Evolutionary conservation across 2,888 invertebrate genomes (phyloP), one percentile per base, ranked within the genome.

Genomic region (Eubasilissa splendida): DNA sequence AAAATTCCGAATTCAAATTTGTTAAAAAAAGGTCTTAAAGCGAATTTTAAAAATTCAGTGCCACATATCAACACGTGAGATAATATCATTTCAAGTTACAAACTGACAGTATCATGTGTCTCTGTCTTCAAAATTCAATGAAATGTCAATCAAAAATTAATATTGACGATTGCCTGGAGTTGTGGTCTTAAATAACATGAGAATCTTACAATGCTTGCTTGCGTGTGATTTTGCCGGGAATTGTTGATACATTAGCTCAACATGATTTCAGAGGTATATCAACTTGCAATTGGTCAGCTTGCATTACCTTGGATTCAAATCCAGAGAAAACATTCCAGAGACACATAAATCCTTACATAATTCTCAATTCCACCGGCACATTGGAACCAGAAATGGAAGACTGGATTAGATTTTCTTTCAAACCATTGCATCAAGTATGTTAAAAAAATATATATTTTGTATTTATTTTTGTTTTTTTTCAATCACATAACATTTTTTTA

Each of bases 391-490:
- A 74, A 14, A 56, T 42, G 1, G 58, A 66, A 42, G 74, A 79
- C 22, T 79, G 66, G 74, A 66, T 79, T 66, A 63, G 66, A 10
- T 12, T 79, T 53, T 50, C 14, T 8, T 75, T 79, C 12, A 54
- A 42, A 52, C 79, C 79, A 5, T 7, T 12, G 22, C n/a, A 33
- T 9, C 11, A 71, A 60, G 77, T 60, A 75, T n/a, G 52, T 53
- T 22, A 52, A 12, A 52, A 52, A 54, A 54, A 54, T 12, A 54
- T 11, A 54, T 11, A 63, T 71, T 52, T 71, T 31, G 4, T 42
- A 4, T 42, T 4, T 4, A 4, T 42, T 5, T 7, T 42, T 42
- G 42, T 42, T 42, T 42, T 42, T 42, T 42, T 42, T 42, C 42
- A 42, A 42, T 4, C 4, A 42, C 12, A 9, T 11, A n/a, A 33